Conservation (phyloP, 2,797 vertebrate genomes). For the Crossoptilon crossoptilon region DNA sequence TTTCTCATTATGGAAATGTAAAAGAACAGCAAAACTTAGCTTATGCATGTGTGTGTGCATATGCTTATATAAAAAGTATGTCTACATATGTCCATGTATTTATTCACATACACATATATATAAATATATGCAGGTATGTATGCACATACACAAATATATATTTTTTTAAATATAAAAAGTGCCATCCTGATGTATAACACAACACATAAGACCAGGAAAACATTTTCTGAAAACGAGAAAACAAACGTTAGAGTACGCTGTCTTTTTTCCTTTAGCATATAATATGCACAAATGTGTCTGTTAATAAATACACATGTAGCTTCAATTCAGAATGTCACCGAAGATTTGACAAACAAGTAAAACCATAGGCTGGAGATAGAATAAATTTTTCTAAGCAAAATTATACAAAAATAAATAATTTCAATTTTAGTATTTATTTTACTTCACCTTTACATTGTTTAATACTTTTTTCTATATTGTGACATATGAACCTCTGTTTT, state of each 20-base stretch:
- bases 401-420: neutral
- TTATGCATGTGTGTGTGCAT: neutral
- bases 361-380: neutral
- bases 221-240: neutral
- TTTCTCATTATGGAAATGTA: neutral
- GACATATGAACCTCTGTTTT: neutral
- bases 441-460: neutral
- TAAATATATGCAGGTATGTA: neutral
- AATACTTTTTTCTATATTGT: neutral
- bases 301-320: neutral
- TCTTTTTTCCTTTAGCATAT: neutral
- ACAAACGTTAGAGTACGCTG: neutral
- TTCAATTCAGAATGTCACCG: neutral
- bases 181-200: neutral
- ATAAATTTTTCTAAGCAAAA: neutral
- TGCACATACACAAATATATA: accelerated
- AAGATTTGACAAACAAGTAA: neutral
- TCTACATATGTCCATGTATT: neutral
- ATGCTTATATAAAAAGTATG: neutral
- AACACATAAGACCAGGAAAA: neutral
- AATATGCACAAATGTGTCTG: neutral
- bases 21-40: neutral
- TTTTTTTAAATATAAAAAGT: neutral
- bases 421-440: neutral
- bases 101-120: accelerated